Base-by-base conservation (phyloP, 2,113 vertebrate genomes). In the Zapornia atra region DNA sequence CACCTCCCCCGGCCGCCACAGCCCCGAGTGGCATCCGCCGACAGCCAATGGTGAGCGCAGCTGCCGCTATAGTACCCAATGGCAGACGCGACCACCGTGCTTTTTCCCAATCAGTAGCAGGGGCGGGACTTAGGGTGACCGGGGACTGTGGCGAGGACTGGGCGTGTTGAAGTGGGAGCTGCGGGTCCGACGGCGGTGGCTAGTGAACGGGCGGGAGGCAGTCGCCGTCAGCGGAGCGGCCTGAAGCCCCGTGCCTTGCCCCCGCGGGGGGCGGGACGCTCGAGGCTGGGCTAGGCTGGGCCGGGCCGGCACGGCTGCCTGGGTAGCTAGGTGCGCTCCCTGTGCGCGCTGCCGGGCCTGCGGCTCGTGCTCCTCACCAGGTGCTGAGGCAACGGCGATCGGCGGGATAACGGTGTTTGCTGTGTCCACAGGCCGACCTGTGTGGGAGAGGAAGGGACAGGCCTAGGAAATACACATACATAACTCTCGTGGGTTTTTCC, bases 41-140 rank as follows among this genome's bases (percentile, higher is more conserved):
- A 11, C 50, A 72, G 66, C 98, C 97, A 98, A 98, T 97, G 34
- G 82, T 2, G 24, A 86, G 19, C 46, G 56, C 71, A 48, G 90
- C 51, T 89, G 96, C 68, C 17, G 40, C 64, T 15, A 9, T 7
- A 4, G 10, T 19, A 53, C 36, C 98, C 97, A 98, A 98, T 97
- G 42, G 76, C 5, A 28, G 33, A 6, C 25, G 34, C 54, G 46
- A 90, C 70, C 26, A 38, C 68, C 4, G 71, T 53, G 40, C 60
- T 24, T 60, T 68, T 46, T 38, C 51, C 97, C 96, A 97, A 92
- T 97, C 87, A 50, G 70, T 20, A 63, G 10, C 56, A 63, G 96
- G 66, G 97, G 97, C 81, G 96, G 95, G 96, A 92, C 91, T 71
- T 84, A 59, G 21, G 90, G 61, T 15, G 57, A 68, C 42, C 14